Percentiles rank a stretch among this genome's conserved stretches.
Evolutionary conservation across 2,888 invertebrate species (phyloP).

Genomic region (Criorhina ranunculi): DNA sequence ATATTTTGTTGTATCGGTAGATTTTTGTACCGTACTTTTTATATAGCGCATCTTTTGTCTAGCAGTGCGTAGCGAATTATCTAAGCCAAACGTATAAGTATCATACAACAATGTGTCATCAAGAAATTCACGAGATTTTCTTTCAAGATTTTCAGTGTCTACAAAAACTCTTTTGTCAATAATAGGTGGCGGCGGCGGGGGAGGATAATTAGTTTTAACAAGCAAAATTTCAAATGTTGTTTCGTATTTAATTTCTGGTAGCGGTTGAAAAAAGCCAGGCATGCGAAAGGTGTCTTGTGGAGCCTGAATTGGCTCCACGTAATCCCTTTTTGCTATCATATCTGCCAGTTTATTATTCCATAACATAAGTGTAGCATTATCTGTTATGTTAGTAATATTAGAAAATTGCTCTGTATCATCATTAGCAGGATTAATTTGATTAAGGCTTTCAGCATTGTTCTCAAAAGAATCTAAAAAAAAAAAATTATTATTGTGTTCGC

Average conservation of each 20-base stretch:
- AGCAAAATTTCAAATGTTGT: slow-evolving; percentile 84
- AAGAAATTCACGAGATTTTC: slow-evolving; percentile 83
- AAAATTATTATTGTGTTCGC: too few species aligned
- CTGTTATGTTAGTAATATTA: slow-evolving; percentile 81
- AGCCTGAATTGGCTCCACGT: slow-evolving; percentile 79
- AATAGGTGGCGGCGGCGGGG: slow-evolving; percentile 82
- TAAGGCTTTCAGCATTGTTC: slow-evolving; percentile 53
- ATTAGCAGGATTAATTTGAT: slow-evolving; percentile 60
- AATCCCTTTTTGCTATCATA: slow-evolving; percentile 62
- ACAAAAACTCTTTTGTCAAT: slow-evolving; percentile 83
- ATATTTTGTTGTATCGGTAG: slow-evolving; percentile 83
- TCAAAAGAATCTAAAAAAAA: slow-evolving; percentile 57
- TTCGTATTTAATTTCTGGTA: slow-evolving; percentile 84
- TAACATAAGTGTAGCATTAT: slow-evolving; percentile 81
- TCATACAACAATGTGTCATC: slow-evolving; percentile 81
- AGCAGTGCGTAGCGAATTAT: slow-evolving; percentile 83
- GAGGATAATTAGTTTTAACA: slow-evolving; percentile 82
- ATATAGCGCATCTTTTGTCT: slow-evolving; percentile 84
- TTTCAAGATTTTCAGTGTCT: slow-evolving; percentile 83
- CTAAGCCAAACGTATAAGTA: slow-evolving; percentile 80
- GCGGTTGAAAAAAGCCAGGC: slow-evolving; percentile 84
- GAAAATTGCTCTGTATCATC: slow-evolving; percentile 60
- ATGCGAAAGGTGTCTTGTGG: slow-evolving; percentile 83
- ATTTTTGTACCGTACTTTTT: slow-evolving; percentile 83
- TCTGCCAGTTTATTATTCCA: slow-evolving; percentile 81